Evolutionary conservation across 2,888 invertebrate species (phyloP).

Genomic region (Leistus spinibarbis): DNA sequence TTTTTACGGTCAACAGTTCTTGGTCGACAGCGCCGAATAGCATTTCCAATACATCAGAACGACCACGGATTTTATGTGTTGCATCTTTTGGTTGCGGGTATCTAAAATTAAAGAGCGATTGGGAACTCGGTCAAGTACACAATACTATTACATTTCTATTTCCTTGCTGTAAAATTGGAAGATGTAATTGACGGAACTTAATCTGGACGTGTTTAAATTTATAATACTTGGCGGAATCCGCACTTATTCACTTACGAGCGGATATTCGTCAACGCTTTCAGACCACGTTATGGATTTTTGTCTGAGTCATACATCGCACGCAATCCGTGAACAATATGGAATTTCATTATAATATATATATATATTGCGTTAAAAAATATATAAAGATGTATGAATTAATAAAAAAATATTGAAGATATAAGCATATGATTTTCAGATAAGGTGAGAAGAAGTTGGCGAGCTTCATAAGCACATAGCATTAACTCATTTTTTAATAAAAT

Average conservation of each 20-base stretch:
- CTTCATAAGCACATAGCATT: too few species aligned
- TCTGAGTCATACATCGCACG: neutral
- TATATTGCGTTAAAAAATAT: neutral
- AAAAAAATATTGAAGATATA: neutral
- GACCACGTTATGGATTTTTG: neutral
- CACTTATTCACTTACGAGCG: neutral
- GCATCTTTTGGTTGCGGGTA: constrained; percentile 88
- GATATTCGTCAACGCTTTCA: too few species aligned
- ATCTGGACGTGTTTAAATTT: too few species aligned
- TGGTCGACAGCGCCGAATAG: constrained; percentile 84
- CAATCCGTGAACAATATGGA: neutral
- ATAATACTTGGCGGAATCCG: neutral
- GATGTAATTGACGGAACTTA: neutral
- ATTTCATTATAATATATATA: neutral
- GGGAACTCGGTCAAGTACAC: neutral
- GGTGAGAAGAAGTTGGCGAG: neutral
- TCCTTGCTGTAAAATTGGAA: neutral
- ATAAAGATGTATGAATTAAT: neutral
- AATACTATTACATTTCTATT: neutral
- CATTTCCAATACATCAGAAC: constrained; percentile 82
- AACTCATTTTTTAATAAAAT: too few species aligned
- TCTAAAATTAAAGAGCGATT: constrained; percentile 53
- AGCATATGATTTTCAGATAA: neutral
- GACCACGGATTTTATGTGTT: constrained; percentile 87
- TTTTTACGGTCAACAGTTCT: constrained; percentile 92